Percentiles rank a stretch among this genome's conserved stretches.
Conservation (phyloP, 2,888 invertebrate genomes). For the Drosophila prolongata region DNA sequence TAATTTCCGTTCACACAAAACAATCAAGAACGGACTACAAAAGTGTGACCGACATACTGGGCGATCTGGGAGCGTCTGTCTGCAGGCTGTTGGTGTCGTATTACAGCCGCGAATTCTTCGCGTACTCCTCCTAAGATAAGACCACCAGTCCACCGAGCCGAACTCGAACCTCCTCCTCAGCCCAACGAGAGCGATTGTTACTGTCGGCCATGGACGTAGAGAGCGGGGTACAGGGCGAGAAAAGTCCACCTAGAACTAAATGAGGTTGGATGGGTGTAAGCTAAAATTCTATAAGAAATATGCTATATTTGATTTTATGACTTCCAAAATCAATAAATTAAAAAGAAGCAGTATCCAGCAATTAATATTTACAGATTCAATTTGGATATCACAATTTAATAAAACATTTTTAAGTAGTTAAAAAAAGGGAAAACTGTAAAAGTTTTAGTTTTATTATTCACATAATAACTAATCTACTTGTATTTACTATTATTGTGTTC, state of each 20-base stretch:
- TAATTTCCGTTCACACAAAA: slow-evolving; percentile 20
- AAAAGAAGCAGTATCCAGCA: no score
- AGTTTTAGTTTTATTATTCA: no score
- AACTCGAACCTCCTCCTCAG: slow-evolving; percentile 40
- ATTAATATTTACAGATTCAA: no score
- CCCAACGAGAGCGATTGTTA: slow-evolving; percentile 1
- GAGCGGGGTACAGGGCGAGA: slow-evolving; percentile 33
- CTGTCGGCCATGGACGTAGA: slow-evolving; percentile 18
- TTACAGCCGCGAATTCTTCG: slow-evolving; percentile 59
- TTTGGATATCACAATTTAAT: no score
- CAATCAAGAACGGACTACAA: slow-evolving; percentile 39
- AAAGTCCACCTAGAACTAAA: slow-evolving; percentile 2
- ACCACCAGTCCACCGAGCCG: slow-evolving; percentile 30
- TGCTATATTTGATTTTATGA: no score
- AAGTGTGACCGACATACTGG: slow-evolving; percentile 57
- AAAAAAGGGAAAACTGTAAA: no score
- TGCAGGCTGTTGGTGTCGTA: slow-evolving; percentile 41
- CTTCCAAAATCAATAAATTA: no score
- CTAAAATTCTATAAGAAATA: no score
- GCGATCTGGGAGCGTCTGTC: slow-evolving; percentile 65
- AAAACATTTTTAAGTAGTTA: no score
- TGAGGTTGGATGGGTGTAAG: no score
- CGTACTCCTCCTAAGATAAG: slow-evolving; percentile 65
- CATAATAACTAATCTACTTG: no score
- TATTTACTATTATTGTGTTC: no score